Percentiles rank a stretch among this genome's conserved stretches.
Evolutionary conservation across 1,140 invertebrate species (phyloP).

Genomic region (Ruditapes philippinarum): DNA sequence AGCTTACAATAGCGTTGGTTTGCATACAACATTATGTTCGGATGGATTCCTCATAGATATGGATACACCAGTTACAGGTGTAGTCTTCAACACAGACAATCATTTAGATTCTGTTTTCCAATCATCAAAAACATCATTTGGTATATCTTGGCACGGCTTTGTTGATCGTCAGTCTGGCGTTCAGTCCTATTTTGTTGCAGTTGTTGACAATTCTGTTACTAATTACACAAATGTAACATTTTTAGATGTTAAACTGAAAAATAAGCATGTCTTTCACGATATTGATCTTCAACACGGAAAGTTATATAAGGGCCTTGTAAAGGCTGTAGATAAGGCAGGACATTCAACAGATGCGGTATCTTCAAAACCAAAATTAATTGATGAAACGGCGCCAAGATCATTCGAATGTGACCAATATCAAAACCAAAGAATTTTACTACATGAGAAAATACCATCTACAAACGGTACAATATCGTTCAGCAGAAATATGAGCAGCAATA

Average conservation of each 20-base stretch:
- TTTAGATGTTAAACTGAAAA: constrained; percentile 47
- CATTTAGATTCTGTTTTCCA: constrained; percentile 45
- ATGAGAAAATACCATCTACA: not conserved
- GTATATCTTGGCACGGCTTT: constrained; percentile 73
- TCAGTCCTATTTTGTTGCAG: constrained; percentile 56
- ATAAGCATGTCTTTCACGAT: constrained; percentile 5
- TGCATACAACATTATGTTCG: constrained; percentile 59
- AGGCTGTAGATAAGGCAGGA: constrained; percentile 68
- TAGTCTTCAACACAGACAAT: constrained; percentile 66
- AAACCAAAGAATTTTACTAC: no score
- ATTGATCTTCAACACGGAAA: constrained; percentile 52
- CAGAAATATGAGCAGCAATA: not conserved
- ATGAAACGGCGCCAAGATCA: constrained; percentile 58
- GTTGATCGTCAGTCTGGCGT: constrained; percentile 65
- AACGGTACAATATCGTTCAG: no score
- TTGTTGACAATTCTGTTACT: constrained; percentile 4
- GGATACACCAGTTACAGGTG: constrained; percentile 59
- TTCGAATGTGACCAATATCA: not conserved
- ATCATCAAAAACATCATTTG: constrained; percentile 51
- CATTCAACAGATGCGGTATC: constrained; percentile 21
- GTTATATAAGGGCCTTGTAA: constrained; percentile 56
- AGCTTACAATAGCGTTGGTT: constrained; percentile 66
- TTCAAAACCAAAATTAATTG: constrained; percentile 54
- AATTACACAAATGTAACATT: not conserved
- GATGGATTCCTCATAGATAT: constrained; percentile 71